Evolutionary conservation across 2,113 vertebrate genomes (phyloP).

Genomic region (Thamnaconus septentrionalis): DNA sequence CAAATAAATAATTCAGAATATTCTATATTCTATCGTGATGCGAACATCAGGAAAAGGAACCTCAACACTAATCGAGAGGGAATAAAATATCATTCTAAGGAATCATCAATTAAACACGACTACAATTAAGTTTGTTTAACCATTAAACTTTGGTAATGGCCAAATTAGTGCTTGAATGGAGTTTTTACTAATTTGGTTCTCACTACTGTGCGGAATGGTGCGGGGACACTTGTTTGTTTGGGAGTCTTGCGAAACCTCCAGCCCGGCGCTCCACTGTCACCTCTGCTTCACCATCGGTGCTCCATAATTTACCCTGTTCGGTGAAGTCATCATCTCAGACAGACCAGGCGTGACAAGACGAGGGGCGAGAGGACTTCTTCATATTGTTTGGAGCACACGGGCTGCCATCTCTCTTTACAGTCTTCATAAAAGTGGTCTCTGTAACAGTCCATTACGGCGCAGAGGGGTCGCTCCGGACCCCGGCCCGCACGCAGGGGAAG

Average conservation of each 20-base stretch:
- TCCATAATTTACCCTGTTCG: constrained; percentile 25
- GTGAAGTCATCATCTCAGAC: constrained; percentile 40
- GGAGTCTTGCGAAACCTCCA: constrained; percentile 9
- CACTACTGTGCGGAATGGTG: constrained; percentile 42
- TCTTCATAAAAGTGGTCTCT: constrained; percentile 40
- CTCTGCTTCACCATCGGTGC: constrained; percentile 15
- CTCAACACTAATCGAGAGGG: not conserved
- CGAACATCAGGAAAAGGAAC: not conserved
- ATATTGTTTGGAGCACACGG: constrained; percentile 39
- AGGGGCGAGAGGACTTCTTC: constrained; percentile 22
- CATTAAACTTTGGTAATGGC: constrained; percentile 7
- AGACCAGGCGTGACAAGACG: constrained; percentile 54
- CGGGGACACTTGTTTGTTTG: constrained; percentile 18
- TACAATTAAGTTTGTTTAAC: not conserved
- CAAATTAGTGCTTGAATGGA: constrained; percentile 14
- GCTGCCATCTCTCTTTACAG: constrained; percentile 46
- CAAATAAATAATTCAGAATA: constrained; percentile 7
- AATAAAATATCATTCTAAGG: not conserved
- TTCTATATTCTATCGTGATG: not conserved
- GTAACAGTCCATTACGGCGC: constrained; percentile 47
- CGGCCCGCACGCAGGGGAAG: not conserved
- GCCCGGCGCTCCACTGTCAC: constrained; percentile 30
- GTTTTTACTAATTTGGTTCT: constrained; percentile 7
- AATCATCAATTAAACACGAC: not conserved
- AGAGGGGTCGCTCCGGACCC: constrained; percentile 12